These are phyloP conservation scores for Plectrocnemia conspersa DNA, from an alignment of 1,140 invertebrate species.

Conservation along the genomic window DNA sequence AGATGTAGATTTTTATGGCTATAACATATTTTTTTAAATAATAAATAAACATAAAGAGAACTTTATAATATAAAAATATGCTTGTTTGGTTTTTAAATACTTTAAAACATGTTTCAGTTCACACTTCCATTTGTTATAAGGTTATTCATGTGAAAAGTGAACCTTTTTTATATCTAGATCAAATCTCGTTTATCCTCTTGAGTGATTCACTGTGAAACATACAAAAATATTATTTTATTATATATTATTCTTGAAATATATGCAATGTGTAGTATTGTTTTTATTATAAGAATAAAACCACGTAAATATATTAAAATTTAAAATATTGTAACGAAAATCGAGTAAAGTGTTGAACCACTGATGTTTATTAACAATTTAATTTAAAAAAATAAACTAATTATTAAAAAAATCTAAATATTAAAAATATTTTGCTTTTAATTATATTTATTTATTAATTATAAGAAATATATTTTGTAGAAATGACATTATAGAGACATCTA, in stretches of 20 bases:
- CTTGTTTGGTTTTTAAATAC: neutral
- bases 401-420: too few species aligned
- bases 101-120: conserved; percentile 12
- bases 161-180: conserved; percentile 14
- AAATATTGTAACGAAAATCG: too few species aligned
- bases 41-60: neutral
- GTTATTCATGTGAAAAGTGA: conserved; percentile 8
- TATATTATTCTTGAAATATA: neutral
- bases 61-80: neutral
- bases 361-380: too few species aligned
- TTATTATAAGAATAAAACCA: too few species aligned
- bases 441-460: too few species aligned
- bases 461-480: too few species aligned
- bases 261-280: neutral
- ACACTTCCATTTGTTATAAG: conserved; percentile 8
- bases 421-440: too few species aligned
- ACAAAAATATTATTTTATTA: neutral
- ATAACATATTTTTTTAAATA: neutral
- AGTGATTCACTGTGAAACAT: neutral
- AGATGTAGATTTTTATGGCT: neutral
- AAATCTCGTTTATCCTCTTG: neutral
- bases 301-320: too few species aligned
- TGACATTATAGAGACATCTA: too few species aligned
- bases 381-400: too few species aligned
- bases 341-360: too few species aligned